phyloP scores from a whole-genome alignment of 2,797 vertebrate genomes.

The Gymnoscopelus microlampas region DNA sequence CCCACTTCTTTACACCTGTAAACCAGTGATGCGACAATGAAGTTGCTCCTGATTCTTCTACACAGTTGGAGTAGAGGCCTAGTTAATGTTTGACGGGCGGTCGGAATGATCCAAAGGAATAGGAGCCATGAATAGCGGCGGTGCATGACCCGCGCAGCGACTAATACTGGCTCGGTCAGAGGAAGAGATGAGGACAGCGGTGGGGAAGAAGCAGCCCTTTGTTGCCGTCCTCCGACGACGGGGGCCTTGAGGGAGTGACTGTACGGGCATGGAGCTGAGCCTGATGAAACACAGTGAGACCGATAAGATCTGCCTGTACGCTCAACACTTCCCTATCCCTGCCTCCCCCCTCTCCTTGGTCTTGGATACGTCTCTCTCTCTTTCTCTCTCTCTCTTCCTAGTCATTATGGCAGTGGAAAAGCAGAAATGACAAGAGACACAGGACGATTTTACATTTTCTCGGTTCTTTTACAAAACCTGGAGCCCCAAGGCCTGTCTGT shows the following conservation, averaged over 20 bases:
- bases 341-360: background rate
- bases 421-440: slow-evolving; percentile 33
- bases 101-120: too few relatives aligned
- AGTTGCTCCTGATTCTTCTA: too few relatives aligned
- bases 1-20: too few relatives aligned
- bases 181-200: slow-evolving; percentile 46
- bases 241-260: slow-evolving; percentile 55
- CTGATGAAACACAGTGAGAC: slow-evolving; percentile 65
- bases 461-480: slow-evolving; percentile 12
- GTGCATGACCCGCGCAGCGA: too few relatives aligned
- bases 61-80: too few relatives aligned
- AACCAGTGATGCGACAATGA: too few relatives aligned
- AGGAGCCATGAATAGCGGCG: too few relatives aligned
- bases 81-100: too few relatives aligned
- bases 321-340: slow-evolving; percentile 69
- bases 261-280: slow-evolving; percentile 61
- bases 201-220: slow-evolving; percentile 63
- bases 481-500: slow-evolving; percentile 1
- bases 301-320: slow-evolving; percentile 67
- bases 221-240: slow-evolving; percentile 51
- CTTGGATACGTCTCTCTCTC: slow-evolving; percentile 53
- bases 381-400: slow-evolving; percentile 19
- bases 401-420: slow-evolving; percentile 21
- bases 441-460: slow-evolving; percentile 1
- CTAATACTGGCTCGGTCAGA: background rate